Conservation (phyloP, 2,113 vertebrate genomes). For the Engraulis encrasicolus region DNA sequence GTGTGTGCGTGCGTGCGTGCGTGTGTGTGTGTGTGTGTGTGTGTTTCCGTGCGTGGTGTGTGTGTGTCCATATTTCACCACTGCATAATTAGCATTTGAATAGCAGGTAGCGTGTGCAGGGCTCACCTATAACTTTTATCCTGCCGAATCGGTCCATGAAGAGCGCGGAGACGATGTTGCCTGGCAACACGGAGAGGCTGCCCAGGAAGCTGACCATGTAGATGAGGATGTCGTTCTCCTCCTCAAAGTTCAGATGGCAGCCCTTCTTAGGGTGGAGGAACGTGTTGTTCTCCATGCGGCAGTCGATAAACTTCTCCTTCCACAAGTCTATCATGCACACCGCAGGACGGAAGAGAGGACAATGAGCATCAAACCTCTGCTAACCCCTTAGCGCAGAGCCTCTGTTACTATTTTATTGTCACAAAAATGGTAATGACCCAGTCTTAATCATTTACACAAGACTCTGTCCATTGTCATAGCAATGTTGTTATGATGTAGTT, state of each 20-base stretch:
- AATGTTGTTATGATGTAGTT: too few species aligned
- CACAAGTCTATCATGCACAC: slow-evolving; percentile 81
- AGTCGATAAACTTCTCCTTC: slow-evolving; percentile 89
- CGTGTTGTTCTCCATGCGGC: slow-evolving; percentile 83
- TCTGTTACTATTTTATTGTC: too few species aligned
- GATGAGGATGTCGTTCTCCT: slow-evolving; percentile 93
- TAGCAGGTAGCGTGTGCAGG: not conserved
- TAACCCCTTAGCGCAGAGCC: too few species aligned
- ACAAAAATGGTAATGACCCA: too few species aligned
- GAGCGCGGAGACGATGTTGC: slow-evolving; percentile 93
- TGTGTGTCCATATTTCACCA: too few species aligned
- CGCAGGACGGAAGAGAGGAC: not conserved
- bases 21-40: too few species aligned
- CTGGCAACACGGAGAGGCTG: slow-evolving; percentile 90
- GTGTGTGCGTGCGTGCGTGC: too few species aligned
- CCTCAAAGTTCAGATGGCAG: slow-evolving; percentile 91
- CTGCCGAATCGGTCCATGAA: slow-evolving; percentile 96
- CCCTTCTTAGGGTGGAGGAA: slow-evolving; percentile 86
- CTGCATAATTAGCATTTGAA: not conserved
- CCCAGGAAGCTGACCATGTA: slow-evolving; percentile 98
- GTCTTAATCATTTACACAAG: too few species aligned
- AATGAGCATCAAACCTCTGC: too few species aligned
- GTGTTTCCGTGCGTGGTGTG: too few species aligned
- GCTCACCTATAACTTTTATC: slow-evolving; percentile 93
- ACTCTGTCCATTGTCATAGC: too few species aligned